Base-by-base conservation (phyloP, 2,797 vertebrate species). In the Allobates femoralis region DNA sequence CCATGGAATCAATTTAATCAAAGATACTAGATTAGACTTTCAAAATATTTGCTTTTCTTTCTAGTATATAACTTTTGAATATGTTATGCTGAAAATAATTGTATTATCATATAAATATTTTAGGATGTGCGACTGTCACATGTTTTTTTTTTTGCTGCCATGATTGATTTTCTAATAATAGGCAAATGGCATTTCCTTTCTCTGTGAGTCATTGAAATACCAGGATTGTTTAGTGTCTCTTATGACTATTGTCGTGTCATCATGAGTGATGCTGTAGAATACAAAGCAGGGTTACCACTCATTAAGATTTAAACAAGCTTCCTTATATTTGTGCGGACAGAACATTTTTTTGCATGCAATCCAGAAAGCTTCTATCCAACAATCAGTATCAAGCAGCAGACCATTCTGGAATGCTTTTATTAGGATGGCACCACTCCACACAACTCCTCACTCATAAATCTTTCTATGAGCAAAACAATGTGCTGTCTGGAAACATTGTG, bases 271-370 rank as follows among this genome's bases (percentile, higher is more conserved):
- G 34, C 41, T 15, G 50, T 30, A 51, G 51, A 79, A 51, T 53
- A 64, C 71, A 51, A 84, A 58, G 58, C 83, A 60, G 51, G 55
- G 18, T 60, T 53, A 14, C 23, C 4, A 21, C 50, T 80, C 84
- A 73, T 85, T 73, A 85, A 60, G 60, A 62, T 50, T 62, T 56
- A 62, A 78, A 34, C 64, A 12, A 18, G 7, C 46, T 41, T n/a
- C n/a, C n/a, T 69, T 53, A 30, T 84, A 64, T 76, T 84, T 6
- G 46, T 78, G 83, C 74, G 67, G 83, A 85, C 60, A 78, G 73
- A 60, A 62, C 78, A 28, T 66, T 66, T 67, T 41, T 78, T 60
- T 78, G 83, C 62, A 26, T 62, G n/a, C 60, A 66, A 53, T 85
- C 19, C 30, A 66, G 46, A 23, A 78, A 51, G 46, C 73, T 76